Conservation (phyloP, 2,113 vertebrate species). For the Myocastor coypus region DNA sequence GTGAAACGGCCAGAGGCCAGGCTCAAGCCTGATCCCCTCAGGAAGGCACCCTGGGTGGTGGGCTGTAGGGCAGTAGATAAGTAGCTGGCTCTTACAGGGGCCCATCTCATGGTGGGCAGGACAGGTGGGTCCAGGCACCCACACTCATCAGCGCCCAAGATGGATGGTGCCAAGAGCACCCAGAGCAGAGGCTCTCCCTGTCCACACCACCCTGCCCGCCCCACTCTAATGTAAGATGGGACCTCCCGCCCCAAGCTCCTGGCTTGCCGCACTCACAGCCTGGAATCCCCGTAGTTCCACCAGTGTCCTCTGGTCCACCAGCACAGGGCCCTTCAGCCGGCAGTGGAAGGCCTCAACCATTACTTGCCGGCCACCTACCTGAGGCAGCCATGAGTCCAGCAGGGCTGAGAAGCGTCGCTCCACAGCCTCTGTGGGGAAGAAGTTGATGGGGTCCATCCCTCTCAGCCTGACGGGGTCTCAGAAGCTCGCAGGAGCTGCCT, state of each 20-base stretch:
- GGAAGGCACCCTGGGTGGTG: constrained; percentile 93
- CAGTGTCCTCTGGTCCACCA: constrained; percentile 95
- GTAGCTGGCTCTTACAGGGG: not conserved
- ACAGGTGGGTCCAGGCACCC: not conserved
- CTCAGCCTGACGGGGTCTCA: not conserved
- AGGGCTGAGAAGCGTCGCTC: constrained; percentile 88
- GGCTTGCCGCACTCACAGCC: constrained; percentile 87
- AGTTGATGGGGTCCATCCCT: not conserved
- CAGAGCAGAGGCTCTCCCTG: not conserved
- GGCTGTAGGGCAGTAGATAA: constrained; percentile 85
- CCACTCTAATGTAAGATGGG: not conserved
- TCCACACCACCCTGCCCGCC: rapidly evolving
- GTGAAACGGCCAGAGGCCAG: constrained; percentile 94
- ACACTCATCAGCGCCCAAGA: not conserved
- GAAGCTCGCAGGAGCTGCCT: not conserved
- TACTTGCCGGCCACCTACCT: constrained; percentile 83
- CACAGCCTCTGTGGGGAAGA: constrained; percentile 89
- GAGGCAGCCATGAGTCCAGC: constrained; percentile 83
- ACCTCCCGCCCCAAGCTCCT: not conserved
- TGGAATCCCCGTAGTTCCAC: constrained; percentile 96
- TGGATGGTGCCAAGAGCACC: not conserved
- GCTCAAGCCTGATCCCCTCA: constrained; percentile 93
- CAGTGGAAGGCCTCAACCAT: constrained; percentile 95
- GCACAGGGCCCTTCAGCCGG: constrained; percentile 91
- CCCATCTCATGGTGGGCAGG: not conserved